phyloP scores from a whole-genome alignment of 2,113 vertebrate genomes.

The Silurus meridionalis region DNA sequence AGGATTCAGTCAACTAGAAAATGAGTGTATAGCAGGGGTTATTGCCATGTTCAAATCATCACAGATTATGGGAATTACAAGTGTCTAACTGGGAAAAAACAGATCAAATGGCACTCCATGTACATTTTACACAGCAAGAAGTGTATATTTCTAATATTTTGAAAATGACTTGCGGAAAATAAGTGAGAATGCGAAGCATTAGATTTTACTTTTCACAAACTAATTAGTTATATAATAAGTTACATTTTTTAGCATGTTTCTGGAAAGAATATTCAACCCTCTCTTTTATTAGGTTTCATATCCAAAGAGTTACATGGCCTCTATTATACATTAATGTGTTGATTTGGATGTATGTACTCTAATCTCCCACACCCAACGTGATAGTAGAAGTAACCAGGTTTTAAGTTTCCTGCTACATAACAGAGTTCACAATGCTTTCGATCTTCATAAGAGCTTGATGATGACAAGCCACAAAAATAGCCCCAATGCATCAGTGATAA shows the following conservation, averaged over 20 bases:
- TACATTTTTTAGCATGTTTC: too few species aligned
- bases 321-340: not conserved
- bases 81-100: slow-evolving; percentile 31
- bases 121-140: slow-evolving; percentile 18
- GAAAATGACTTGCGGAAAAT: slow-evolving; percentile 11
- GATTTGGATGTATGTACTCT: not conserved
- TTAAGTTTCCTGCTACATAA: not conserved
- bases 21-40: slow-evolving; percentile 16
- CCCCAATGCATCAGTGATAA: not conserved
- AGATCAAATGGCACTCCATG: not conserved
- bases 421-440: not conserved
- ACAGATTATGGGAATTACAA: slow-evolving; percentile 26
- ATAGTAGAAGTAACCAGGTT: not conserved
- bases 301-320: not conserved
- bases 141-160: slow-evolving; percentile 4
- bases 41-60: slow-evolving; percentile 18
- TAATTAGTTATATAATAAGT: not conserved
- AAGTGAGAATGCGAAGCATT: not conserved
- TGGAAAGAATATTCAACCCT: too few species aligned
- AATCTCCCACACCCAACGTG: not conserved
- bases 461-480: not conserved
- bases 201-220: not conserved
- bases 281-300: not conserved
- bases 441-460: not conserved
- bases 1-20: slow-evolving; percentile 22